phyloP scores from a whole-genome alignment of 2,797 vertebrate species.

The Rhynchonycteris naso region DNA sequence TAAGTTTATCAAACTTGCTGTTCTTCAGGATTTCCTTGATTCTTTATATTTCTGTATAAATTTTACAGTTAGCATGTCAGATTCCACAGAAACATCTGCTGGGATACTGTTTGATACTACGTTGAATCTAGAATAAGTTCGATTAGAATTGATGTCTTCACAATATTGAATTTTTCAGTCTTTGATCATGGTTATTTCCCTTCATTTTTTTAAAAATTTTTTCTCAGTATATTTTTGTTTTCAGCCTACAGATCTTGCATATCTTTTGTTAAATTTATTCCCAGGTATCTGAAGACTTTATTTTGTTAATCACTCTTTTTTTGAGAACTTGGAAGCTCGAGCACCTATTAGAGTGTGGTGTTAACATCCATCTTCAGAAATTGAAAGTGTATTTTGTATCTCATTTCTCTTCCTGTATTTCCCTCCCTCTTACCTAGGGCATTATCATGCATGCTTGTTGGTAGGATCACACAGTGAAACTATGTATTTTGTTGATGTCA shows the following conservation, averaged over 20 bases:
- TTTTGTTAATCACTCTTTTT: conserved; percentile 28
- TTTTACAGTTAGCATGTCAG: neutral
- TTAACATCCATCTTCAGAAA: neutral
- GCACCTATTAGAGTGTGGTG: neutral
- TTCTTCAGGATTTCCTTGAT: neutral
- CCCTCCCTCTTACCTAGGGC: neutral
- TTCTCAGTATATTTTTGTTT: neutral
- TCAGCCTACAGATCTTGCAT: neutral
- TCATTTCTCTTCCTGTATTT: neutral
- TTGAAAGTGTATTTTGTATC: neutral
- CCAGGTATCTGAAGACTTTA: neutral
- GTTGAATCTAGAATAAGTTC: neutral
- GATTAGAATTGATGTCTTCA: neutral
- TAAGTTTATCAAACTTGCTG: neutral
- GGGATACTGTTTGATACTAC: neutral
- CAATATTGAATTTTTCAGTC: neutral
- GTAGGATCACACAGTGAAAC: neutral
- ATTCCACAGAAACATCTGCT: neutral
- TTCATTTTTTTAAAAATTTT: neutral
- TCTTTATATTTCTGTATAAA: neutral
- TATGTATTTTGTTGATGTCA: neutral
- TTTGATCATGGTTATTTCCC: neutral
- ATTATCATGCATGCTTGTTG: neutral
- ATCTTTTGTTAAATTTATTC: neutral
- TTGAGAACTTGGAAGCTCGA: neutral